Evolutionary conservation across 2,888 invertebrate genomes (phyloP), one percentile per base, ranked within the genome.

Genomic region (Tholera decimalis): DNA sequence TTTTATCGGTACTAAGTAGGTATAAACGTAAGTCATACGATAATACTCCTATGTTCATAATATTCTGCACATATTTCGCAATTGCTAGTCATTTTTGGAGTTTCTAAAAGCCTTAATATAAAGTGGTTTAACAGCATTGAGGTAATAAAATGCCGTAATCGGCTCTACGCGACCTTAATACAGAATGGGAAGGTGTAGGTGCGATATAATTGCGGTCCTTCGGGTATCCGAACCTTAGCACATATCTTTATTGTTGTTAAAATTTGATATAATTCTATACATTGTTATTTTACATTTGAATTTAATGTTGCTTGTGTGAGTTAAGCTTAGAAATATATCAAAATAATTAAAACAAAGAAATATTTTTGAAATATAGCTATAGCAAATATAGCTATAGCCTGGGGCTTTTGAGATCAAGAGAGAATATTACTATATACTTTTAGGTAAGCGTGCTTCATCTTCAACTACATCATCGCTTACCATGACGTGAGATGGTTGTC

Each of bases 231-330:
- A 60, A 61, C 77, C 70, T 69, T 68, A 72, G 67, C 63, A 69
- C 75, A 79, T 80, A 78, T 74, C 82, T 83, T 85, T 85, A 85
- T 77, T 74, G 66, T 60, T 74, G 73, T 73, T 79, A 59, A 80
- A 83, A 83, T 82, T 80, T 83, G 67, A 77, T 80, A 77, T 41
- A 64, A 57, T 66, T 60, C 47, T 68, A 67, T 50, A 65, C 53
- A 54, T 57, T 15, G 24, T n/a, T n/a, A n/a, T n/a, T n/a, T n/a
- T n/a, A 0, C 8, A n/a, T 24, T 15, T 7, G 4, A n/a, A 15
- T 44, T 24, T 44, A 7, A 8, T 15, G 8, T 44, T 44, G 22
- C 2, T 15, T 13, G 22, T 6, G 22, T 15, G 3, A 24, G 24
- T 22, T 26, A n/a, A 44, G 8, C 24, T 15, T 15, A 35, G 3